Evolutionary conservation across 2,888 invertebrate species (phyloP).

Genomic region (Phanerotoma sp.): DNA sequence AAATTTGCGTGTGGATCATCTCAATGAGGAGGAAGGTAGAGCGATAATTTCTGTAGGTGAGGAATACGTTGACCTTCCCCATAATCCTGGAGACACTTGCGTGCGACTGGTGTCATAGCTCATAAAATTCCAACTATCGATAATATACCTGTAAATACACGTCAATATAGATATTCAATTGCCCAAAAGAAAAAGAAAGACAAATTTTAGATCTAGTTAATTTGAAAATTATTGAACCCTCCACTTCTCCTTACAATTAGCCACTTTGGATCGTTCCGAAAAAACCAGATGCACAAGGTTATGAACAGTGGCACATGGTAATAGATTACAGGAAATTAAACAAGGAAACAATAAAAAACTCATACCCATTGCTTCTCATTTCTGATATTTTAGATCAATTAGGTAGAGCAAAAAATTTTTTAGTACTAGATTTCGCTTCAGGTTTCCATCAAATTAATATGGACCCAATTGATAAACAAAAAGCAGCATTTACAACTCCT

Average conservation of each 20-base stretch:
- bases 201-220: not conserved
- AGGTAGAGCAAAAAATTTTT: constrained; percentile 4
- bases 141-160: not conserved
- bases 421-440: not conserved
- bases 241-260: not conserved
- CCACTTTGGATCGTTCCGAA: not conserved
- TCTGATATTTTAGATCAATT: constrained; percentile 6
- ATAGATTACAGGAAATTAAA: constrained; percentile 8
- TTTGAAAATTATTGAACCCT: not conserved
- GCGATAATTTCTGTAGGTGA: not conserved
- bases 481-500: constrained; percentile 17
- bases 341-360: not conserved
- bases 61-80: constrained; percentile 6
- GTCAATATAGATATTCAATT: constrained; percentile 4
- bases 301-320: not conserved
- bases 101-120: not conserved
- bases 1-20: constrained; percentile 4
- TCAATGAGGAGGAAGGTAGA: constrained; percentile 12
- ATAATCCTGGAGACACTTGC: constrained; percentile 5
- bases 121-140: constrained; percentile 2
- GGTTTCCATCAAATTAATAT: constrained; percentile 8
- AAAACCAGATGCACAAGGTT: not conserved
- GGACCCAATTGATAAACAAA: not conserved
- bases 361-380: not conserved
- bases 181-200: not conserved